phyloP scores from a whole-genome alignment of 1,140 invertebrate species.

The Colletes latitarsis region DNA sequence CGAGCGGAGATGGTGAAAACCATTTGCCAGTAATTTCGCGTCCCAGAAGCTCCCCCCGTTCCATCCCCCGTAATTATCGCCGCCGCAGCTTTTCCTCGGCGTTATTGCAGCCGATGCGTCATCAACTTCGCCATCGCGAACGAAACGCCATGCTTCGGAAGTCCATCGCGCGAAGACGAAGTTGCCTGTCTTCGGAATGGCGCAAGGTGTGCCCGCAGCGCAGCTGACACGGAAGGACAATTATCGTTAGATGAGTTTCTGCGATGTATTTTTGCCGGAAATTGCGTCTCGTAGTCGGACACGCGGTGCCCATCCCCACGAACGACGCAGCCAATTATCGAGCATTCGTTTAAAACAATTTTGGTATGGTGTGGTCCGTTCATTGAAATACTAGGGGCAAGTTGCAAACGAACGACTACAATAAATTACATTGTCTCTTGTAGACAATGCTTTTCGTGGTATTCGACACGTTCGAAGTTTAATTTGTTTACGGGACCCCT shows the following conservation, averaged over 20 bases:
- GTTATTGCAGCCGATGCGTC: conserved; percentile 20
- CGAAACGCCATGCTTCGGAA: neutral
- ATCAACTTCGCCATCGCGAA: neutral
- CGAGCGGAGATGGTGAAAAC: neutral
- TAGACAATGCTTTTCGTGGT: conserved; percentile 58
- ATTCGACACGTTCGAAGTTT: conserved; percentile 30
- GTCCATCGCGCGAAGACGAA: conserved; percentile 5
- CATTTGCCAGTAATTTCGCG: neutral
- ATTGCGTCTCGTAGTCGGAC: neutral
- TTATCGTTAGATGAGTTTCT: neutral
- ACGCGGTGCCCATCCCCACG: neutral
- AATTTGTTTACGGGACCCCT: conserved; percentile 5
- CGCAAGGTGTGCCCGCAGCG: neutral
- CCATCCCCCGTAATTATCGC: conserved; percentile 30
- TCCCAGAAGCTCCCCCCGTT: neutral
- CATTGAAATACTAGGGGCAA: conserved; percentile 39
- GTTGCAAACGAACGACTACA: conserved; percentile 57
- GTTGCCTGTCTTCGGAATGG: neutral
- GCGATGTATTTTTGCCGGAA: neutral
- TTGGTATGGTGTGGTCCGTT: conserved; percentile 34
- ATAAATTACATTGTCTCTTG: conserved; percentile 61
- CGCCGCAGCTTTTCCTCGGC: neutral
- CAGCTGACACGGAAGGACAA: neutral
- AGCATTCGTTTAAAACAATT: conserved; percentile 31
- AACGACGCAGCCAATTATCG: neutral